phyloP scores from a whole-genome alignment of 2,113 vertebrate species.

The Zosterops japonicus region DNA sequence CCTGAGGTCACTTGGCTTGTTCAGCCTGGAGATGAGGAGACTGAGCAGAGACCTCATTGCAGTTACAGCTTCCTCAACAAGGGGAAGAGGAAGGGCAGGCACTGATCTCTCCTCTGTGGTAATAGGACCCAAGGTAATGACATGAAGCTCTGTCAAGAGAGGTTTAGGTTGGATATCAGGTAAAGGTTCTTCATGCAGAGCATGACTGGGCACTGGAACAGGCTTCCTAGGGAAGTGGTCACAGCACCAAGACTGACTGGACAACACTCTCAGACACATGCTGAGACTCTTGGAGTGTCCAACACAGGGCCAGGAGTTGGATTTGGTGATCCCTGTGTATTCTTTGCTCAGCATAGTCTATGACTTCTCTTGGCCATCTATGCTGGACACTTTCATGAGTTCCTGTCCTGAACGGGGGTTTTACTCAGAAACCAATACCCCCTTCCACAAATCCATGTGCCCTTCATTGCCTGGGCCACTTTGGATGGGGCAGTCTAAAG shows the following conservation, averaged over 20 bases:
- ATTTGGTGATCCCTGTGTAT: background rate
- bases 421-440: background rate
- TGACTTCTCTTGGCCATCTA: background rate
- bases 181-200: background rate
- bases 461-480: background rate
- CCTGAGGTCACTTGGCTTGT: background rate
- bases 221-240: background rate
- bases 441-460: background rate
- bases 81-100: background rate
- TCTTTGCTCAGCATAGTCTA: background rate
- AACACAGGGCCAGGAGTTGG: background rate
- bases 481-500: background rate
- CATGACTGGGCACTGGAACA: background rate
- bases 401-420: background rate
- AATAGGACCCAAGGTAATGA: background rate
- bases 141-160: background rate
- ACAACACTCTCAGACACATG: background rate
- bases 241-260: background rate
- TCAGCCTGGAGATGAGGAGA: background rate
- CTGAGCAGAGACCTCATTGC: background rate
- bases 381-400: background rate
- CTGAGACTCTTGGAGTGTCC: background rate
- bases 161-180: background rate
- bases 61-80: background rate
- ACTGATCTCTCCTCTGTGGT: background rate